Conservation (phyloP, 2,797 vertebrate genomes). For the Lophotriccus pileatus region DNA sequence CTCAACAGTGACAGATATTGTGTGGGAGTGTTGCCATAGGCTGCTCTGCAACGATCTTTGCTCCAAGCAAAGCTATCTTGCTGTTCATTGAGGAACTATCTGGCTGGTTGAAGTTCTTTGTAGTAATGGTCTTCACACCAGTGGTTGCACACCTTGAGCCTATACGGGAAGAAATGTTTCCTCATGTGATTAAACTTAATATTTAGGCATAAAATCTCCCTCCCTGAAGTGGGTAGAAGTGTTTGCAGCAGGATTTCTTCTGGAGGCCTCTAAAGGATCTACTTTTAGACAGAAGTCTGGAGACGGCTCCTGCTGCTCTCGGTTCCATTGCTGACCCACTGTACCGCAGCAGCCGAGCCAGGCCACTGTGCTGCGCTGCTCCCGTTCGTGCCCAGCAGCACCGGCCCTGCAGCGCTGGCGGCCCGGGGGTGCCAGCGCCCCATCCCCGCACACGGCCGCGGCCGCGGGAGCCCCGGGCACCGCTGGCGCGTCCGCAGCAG, state of each 20-base stretch:
- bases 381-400: neutral
- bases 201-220: neutral
- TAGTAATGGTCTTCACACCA: neutral
- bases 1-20: neutral
- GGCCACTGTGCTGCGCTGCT: neutral
- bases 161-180: neutral
- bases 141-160: accelerated
- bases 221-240: neutral
- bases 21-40: neutral
- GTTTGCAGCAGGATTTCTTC: neutral
- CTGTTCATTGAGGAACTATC: neutral
- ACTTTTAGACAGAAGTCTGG: accelerated
- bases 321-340: accelerated
- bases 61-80: neutral
- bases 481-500: neutral
- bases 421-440: neutral
- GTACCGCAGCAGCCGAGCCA: accelerated
- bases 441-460: neutral
- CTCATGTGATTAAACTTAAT: neutral
- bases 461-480: no score
- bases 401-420: neutral
- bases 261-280: neutral
- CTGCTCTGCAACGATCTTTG: neutral
- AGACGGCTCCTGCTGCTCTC: neutral
- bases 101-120: neutral